These are phyloP conservation scores for Calyptomena viridis DNA, from an alignment of 2,113 vertebrate genomes.

Conservation along the genomic window DNA sequence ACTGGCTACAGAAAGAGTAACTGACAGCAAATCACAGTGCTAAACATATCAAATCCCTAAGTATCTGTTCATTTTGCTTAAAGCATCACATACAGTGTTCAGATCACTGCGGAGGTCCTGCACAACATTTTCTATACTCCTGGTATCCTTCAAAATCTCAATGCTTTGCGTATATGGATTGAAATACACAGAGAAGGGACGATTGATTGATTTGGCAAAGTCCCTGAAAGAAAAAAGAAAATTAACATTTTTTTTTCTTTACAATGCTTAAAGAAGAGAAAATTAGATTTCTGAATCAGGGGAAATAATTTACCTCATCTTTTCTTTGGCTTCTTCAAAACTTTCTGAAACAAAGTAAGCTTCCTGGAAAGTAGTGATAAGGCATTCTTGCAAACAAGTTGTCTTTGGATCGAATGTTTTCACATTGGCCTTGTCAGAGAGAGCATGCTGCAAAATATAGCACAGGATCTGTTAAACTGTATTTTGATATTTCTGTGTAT, in stretches of 20 bases:
- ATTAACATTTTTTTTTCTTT: not conserved
- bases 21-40: not conserved
- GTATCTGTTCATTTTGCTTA: constrained; percentile 97
- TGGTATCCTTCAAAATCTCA: constrained; percentile 94
- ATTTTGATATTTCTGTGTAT: not conserved
- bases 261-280: not conserved
- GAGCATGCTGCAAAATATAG: constrained; percentile 85
- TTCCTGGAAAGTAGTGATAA: constrained; percentile 97
- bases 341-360: constrained; percentile 97
- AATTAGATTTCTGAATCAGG: constrained; percentile 23
- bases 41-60: constrained; percentile 85
- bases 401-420: constrained; percentile 93
- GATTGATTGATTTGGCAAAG: constrained; percentile 92
- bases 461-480: constrained; percentile 7
- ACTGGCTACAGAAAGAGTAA: not conserved
- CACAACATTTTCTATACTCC: constrained; percentile 93
- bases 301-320: constrained; percentile 87
- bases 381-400: constrained; percentile 93
- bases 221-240: constrained; percentile 80
- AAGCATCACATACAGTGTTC: constrained; percentile 93
- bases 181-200: constrained; percentile 97
- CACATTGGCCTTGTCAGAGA: constrained; percentile 90
- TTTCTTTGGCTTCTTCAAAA: constrained; percentile 98
- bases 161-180: constrained; percentile 96
- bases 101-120: constrained; percentile 94